Conservation (phyloP, 2,113 vertebrate species). For the Tragulus kanchil region DNA sequence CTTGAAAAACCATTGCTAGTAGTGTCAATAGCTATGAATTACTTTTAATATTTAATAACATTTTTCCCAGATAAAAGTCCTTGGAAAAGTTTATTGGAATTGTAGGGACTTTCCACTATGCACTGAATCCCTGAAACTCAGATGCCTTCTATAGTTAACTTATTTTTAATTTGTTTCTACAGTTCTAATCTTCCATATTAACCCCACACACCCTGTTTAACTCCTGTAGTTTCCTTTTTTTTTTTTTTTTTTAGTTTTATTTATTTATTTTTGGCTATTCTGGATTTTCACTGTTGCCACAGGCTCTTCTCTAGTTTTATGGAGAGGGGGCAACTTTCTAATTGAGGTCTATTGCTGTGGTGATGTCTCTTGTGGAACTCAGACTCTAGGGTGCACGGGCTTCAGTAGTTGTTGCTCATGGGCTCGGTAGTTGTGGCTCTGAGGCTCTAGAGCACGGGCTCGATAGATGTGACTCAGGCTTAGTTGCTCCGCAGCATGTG, state of each 20-base stretch:
- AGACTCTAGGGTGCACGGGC: background rate
- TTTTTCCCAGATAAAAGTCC: background rate
- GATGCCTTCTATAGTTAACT: background rate
- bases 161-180: background rate
- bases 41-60: background rate
- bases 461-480: background rate
- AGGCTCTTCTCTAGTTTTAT: no score
- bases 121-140: background rate
- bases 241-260: background rate
- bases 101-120: constrained; percentile 22
- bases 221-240: background rate
- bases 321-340: no score
- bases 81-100: background rate
- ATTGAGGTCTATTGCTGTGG: no score
- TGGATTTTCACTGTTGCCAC: background rate
- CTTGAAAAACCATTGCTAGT: background rate
- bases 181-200: background rate
- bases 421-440: no score
- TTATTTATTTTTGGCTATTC: background rate
- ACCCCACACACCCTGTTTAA: background rate
- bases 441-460: no score
- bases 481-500: background rate
- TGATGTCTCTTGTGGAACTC: background rate
- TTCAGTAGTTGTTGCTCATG: background rate
- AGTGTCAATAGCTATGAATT: background rate